phyloP scores from a whole-genome alignment of 2,113 vertebrate species.

The Meriones unguiculatus region DNA sequence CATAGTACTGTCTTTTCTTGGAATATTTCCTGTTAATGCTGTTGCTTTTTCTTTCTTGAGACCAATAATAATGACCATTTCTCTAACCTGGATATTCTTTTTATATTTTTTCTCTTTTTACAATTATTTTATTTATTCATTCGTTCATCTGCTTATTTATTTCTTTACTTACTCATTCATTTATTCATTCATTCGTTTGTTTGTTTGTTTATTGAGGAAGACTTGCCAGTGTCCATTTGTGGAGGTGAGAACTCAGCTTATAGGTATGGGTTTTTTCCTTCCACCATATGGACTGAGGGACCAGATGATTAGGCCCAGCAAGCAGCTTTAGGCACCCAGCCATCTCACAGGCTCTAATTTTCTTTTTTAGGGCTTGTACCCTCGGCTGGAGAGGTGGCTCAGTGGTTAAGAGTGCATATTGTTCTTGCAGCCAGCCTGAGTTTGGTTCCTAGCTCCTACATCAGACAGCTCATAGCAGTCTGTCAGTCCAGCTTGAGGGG shows the following conservation, averaged over 20 bases:
- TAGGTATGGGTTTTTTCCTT: too few species aligned
- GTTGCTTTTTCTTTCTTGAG: constrained; percentile 10
- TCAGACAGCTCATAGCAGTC: not conserved
- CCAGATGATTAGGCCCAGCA: too few species aligned
- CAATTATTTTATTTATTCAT: not conserved
- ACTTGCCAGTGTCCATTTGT: too few species aligned
- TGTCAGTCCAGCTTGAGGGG: not conserved
- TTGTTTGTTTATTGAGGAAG: not conserved
- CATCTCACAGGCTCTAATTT: not conserved
- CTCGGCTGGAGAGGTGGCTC: not conserved
- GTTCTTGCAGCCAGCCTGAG: not conserved
- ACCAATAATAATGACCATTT: constrained; percentile 15
- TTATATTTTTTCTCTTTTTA: constrained; percentile 26
- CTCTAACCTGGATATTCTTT: constrained; percentile 10
- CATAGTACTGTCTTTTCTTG: not conserved
- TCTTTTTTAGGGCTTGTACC: not conserved
- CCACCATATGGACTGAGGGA: not conserved
- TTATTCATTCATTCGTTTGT: too few species aligned
- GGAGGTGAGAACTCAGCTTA: not conserved
- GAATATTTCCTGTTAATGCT: constrained; percentile 22
- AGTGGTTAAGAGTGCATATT: not conserved
- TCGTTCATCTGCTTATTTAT: not conserved
- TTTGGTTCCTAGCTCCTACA: not conserved
- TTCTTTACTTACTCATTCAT: too few species aligned
- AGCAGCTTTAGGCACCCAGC: not conserved